Evolutionary conservation across 2,797 vertebrate genomes (phyloP).

Genomic region (Sorex maritimensis): DNA sequence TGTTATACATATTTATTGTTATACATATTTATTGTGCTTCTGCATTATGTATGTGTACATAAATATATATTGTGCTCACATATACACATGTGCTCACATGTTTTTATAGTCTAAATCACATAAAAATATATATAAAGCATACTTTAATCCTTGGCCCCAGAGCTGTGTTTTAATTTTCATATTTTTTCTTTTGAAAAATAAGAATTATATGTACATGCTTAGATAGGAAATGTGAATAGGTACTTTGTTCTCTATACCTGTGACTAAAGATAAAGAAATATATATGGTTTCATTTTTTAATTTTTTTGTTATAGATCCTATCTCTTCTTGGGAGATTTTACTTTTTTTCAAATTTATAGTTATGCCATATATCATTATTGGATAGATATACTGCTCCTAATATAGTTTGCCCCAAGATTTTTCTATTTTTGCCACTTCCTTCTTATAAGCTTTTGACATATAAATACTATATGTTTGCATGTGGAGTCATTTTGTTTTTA

Average conservation of each 20-base stretch:
- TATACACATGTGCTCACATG: neutral
- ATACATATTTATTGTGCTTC: neutral
- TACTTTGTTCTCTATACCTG: conserved; percentile 31
- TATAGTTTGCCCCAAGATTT: neutral
- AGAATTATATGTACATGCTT: conserved; percentile 55
- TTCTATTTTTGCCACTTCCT: neutral
- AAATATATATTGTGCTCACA: neutral
- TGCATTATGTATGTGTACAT: neutral
- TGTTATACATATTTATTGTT: neutral
- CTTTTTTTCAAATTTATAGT: neutral
- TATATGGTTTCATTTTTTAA: conserved; percentile 29
- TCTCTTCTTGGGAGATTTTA: neutral
- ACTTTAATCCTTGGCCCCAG: conserved; percentile 12
- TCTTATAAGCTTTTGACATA: neutral
- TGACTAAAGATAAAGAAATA: conserved; percentile 11
- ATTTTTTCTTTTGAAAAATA: conserved; percentile 62
- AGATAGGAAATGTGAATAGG: conserved; percentile 28
- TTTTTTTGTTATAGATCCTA: neutral
- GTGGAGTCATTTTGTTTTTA: conserved; percentile 26
- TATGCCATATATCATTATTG: neutral
- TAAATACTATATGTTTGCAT: neutral
- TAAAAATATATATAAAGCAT: neutral
- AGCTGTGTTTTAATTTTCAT: conserved; percentile 40
- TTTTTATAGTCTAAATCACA: conserved; percentile 8
- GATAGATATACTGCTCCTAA: neutral